Percentiles rank a stretch among this genome's conserved stretches.
Conservation (phyloP, 2,888 invertebrate genomes). For the Sarcophaga caerulescens region DNA sequence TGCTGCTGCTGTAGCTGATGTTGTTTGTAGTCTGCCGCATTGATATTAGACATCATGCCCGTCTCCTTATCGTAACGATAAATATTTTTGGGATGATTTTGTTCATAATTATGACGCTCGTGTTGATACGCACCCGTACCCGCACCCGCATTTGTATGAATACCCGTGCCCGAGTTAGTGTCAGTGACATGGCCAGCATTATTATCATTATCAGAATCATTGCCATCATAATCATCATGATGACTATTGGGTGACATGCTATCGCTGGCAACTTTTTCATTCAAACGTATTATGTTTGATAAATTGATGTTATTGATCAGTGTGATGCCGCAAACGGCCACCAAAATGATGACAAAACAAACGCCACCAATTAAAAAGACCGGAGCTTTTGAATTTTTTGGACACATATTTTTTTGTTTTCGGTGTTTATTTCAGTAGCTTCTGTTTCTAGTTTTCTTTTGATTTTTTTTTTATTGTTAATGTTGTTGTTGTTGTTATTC, state of each 20-base stretch:
- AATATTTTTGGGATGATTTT: slow-evolving; percentile 79
- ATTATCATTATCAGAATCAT: too few relatives aligned
- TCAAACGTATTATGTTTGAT: slow-evolving; percentile 79
- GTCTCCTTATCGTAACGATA: slow-evolving; percentile 71
- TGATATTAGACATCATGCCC: slow-evolving; percentile 55
- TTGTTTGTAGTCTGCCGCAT: slow-evolving; percentile 22
- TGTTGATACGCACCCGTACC: neutral
- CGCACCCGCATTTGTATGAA: neutral
- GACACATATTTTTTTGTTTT: slow-evolving; percentile 76
- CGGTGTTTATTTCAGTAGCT: neutral
- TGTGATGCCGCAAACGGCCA: slow-evolving; percentile 82
- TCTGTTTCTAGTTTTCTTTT: slow-evolving; percentile 10
- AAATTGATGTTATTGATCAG: slow-evolving; percentile 81
- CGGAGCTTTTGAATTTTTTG: slow-evolving; percentile 79
- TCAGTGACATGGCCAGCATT: slow-evolving; percentile 55
- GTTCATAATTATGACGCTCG: slow-evolving; percentile 73
- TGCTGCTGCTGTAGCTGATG: slow-evolving; percentile 9
- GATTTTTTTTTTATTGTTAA: slow-evolving; percentile 11
- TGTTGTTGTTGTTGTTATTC: neutral
- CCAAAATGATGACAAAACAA: slow-evolving; percentile 81
- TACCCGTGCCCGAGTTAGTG: neutral
- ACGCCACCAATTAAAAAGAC: slow-evolving; percentile 80
- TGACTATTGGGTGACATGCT: slow-evolving; percentile 75
- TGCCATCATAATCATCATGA: slow-evolving; percentile 51
- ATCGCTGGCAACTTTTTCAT: slow-evolving; percentile 80